Evolutionary conservation across 2,113 vertebrate genomes (phyloP).

Genomic region (Edolisoma coerulescens): DNA sequence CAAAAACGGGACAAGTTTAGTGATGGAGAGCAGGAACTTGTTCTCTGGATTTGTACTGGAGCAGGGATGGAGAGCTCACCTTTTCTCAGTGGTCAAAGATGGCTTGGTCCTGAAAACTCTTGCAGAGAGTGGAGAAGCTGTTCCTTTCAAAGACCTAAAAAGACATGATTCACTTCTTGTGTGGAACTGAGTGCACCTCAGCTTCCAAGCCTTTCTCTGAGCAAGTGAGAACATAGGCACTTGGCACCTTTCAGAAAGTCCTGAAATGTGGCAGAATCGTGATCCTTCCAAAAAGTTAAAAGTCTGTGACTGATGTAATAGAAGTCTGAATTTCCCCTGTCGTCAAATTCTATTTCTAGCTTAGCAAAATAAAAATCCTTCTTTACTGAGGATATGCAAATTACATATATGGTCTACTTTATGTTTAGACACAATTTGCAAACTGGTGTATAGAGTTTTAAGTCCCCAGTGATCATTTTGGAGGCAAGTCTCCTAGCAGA

Average conservation of each 20-base stretch:
- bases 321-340: not conserved
- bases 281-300: not conserved
- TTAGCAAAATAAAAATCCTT: not conserved
- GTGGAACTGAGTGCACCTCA: not conserved
- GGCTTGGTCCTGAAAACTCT: not conserved
- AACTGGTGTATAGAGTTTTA: not conserved
- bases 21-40: not conserved
- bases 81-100: not conserved
- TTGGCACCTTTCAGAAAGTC: not conserved
- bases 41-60: not conserved
- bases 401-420: not conserved
- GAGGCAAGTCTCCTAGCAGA: not conserved
- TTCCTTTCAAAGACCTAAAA: not conserved
- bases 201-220: not conserved
- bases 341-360: not conserved
- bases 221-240: not conserved
- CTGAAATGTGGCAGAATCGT: not conserved
- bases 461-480: not conserved
- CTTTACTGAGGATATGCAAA: not conserved
- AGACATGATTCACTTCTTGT: not conserved
- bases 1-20: not conserved
- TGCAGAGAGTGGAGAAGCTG: not conserved
- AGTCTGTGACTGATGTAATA: not conserved
- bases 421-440: not conserved
- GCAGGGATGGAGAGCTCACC: not conserved